Conservation (phyloP, 2,797 vertebrate genomes). For the Aselliscus stoliczkanus region DNA sequence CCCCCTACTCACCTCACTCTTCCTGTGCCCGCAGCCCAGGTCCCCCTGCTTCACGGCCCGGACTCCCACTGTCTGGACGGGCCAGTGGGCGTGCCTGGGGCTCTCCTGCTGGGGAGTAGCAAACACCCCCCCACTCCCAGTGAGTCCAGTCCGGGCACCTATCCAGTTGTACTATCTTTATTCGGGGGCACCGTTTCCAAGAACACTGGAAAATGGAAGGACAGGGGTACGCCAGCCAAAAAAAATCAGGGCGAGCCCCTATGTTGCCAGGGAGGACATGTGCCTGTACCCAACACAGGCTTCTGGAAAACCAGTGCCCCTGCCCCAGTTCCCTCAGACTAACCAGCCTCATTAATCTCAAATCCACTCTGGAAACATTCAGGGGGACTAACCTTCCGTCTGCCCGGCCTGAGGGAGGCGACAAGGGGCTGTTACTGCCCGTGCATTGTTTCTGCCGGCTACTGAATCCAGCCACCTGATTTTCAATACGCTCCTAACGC, state of each 20-base stretch:
- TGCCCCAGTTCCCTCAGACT: accelerated
- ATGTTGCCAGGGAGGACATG: accelerated
- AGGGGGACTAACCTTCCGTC: neutral
- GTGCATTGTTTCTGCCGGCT: accelerated
- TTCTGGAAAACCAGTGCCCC: neutral
- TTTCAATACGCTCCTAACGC: neutral
- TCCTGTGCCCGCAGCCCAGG: neutral
- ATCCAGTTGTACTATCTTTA: neutral
- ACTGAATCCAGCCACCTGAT: neutral
- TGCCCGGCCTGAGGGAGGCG: neutral
- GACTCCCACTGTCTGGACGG: too few relatives aligned
- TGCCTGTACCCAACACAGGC: neutral
- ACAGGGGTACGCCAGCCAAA: neutral
- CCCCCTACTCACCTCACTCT: neutral
- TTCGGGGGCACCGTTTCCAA: neutral
- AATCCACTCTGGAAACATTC: neutral
- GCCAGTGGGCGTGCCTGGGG: neutral
- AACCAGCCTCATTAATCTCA: neutral
- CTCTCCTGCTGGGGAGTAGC: neutral
- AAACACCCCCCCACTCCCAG: neutral
- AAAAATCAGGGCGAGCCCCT: too few relatives aligned
- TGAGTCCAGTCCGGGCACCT: neutral
- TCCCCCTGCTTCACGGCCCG: neutral
- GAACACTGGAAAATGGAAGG: neutral
- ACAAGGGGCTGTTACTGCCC: accelerated